Base-by-base conservation (phyloP, 30 jellyfish, hydroid and myxozoan species). In the Haliclystus octoradiatus region DNA sequence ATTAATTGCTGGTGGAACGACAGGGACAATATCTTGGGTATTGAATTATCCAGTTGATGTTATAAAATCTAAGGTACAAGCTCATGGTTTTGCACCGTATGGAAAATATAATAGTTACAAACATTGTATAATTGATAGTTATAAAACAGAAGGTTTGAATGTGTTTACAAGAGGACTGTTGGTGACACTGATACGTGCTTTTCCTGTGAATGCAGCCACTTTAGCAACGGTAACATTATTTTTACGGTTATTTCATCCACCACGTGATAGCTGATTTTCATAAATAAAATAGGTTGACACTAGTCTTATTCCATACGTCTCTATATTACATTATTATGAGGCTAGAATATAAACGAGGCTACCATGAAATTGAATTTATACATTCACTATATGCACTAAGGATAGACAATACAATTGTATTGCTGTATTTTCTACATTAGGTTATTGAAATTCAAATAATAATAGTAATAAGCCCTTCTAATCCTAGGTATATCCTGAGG, bases 141-240 rank as follows among this genome's bases (percentile, higher is more conserved):
- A 70, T 57, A 33, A 62, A 24, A 40, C 53, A 67, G 97, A 76
- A 33, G 97, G 97, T 12, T 29, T 22, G 19, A 24, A 22, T 23
- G 93, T 76, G 12, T 88, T 88, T 63, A 69, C 66, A n/a, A 75
- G 83, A 35, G 97, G 97, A 27, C 46, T 88, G 26, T 57, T 40
- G 35, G 82, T 89, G 1, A 88, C 97, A 1, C 52, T 88, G 2
- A 23, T 88, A 2, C 47, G 97, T 0, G 97, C 97, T 15, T 81
- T 88, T 72, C 97, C 97, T 13, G 76, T 81, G 7, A 88, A 88
- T 52, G 97, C 95, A 1, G 95, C 85, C 23, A 81, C 94, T 15
- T 70, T 88, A 23, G 73, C 81, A 3, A 80, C 97, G 13, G 97
- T 88, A 3, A 69, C 87, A 15, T 23, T 78, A 63, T 69, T 77